Percentiles rank a stretch among this genome's conserved stretches.
Conservation (phyloP, 2,113 vertebrate genomes). For the Amphiprion ocellaris region DNA sequence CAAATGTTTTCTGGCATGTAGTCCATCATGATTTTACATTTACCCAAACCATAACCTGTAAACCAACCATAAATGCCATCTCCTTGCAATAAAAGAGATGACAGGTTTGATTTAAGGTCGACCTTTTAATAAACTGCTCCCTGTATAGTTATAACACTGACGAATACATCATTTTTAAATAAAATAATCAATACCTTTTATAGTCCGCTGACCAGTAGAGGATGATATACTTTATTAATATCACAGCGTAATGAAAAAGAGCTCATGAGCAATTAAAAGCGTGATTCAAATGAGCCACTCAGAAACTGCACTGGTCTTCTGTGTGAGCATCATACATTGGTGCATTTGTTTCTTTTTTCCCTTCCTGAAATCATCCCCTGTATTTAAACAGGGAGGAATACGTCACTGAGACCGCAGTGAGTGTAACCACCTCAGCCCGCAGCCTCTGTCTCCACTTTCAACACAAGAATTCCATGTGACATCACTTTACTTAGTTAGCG, state of each 20-base stretch:
- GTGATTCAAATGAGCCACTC: conserved; percentile 33
- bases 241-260: background rate
- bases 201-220: background rate
- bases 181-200: conserved; percentile 31
- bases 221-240: conserved; percentile 9
- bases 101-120: conserved; percentile 15
- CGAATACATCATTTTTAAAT: conserved; percentile 22
- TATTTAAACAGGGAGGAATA: conserved; percentile 65
- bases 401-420: conserved; percentile 59
- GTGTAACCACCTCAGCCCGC: conserved; percentile 60
- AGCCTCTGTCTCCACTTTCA: conserved; percentile 45
- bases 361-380: conserved; percentile 55
- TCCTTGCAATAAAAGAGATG: background rate
- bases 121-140: conserved; percentile 19
- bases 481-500: conserved; percentile 63
- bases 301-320: background rate
- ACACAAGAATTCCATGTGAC: conserved; percentile 77
- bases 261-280: background rate
- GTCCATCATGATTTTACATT: conserved; percentile 14
- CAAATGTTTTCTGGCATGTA: conserved; percentile 7
- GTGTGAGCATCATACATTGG: conserved; percentile 16
- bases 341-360: conserved; percentile 37
- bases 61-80: conserved; percentile 16
- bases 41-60: conserved; percentile 7
- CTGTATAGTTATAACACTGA: conserved; percentile 17